These are phyloP conservation scores for Ciconia stormi DNA, from an alignment of 2,113 vertebrate genomes.

Conservation along the genomic window DNA sequence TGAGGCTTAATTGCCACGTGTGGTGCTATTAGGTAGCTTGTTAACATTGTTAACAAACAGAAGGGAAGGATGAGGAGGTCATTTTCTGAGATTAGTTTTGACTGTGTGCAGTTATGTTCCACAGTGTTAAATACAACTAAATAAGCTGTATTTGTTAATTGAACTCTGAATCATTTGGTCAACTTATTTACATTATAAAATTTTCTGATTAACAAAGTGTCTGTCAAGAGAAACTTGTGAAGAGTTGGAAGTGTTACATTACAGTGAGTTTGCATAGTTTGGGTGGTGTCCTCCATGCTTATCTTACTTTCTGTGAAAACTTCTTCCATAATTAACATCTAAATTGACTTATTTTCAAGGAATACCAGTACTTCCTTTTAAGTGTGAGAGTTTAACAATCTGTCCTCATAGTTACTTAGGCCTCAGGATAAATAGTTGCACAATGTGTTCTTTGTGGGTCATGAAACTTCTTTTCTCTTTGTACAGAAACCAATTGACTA, in stretches of 20 bases:
- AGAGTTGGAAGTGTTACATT: not conserved
- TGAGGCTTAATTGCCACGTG: not conserved
- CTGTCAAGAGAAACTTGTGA: not conserved
- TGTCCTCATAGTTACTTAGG: not conserved
- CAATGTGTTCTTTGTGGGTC: not conserved
- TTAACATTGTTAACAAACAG: not conserved
- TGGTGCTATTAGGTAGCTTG: not conserved
- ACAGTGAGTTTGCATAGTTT: not conserved
- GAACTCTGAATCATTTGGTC: not conserved
- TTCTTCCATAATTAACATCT: not conserved
- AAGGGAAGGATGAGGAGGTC: not conserved
- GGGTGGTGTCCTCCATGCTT: not conserved
- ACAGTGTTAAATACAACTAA: not conserved
- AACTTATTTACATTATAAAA: not conserved
- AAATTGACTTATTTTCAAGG: not conserved
- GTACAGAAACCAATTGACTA: slow-evolving; percentile 88
- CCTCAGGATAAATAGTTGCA: not conserved
- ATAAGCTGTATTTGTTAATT: not conserved
- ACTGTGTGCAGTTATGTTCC: not conserved
- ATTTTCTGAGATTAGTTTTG: not conserved
- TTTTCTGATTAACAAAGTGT: not conserved
- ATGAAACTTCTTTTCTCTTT: not conserved
- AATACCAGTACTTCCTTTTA: not conserved
- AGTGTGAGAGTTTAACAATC: not conserved
- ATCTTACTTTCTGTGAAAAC: not conserved